These are phyloP conservation scores for Atractosteus spatula DNA, from an alignment of 2,113 vertebrate species.

Conservation along the genomic window DNA sequence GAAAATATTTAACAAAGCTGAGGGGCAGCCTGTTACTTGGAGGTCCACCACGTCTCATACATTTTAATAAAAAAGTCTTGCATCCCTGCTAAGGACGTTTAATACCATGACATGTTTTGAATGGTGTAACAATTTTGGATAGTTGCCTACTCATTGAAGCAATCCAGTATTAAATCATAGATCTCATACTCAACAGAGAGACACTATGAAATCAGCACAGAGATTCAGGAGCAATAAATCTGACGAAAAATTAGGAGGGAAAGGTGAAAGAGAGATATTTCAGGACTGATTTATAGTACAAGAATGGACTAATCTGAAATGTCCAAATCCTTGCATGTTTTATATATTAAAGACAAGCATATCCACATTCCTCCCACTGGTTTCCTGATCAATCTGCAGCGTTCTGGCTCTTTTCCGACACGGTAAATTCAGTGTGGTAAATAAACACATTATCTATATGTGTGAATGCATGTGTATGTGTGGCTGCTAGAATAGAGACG, in stretches of 20 bases:
- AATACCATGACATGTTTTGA: neutral
- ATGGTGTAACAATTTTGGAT: neutral
- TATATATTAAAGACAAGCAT: slow-evolving; percentile 41
- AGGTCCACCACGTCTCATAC: slow-evolving; percentile 26
- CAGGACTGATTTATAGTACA: slow-evolving; percentile 46
- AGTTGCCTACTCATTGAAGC: neutral
- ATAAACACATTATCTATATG: too few species aligned
- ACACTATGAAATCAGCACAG: slow-evolving; percentile 3
- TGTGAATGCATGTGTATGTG: too few species aligned
- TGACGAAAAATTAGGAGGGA: slow-evolving; percentile 34
- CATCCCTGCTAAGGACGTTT: neutral
- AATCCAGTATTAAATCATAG: slow-evolving; percentile 41
- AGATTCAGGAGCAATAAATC: slow-evolving; percentile 30
- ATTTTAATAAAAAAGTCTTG: slow-evolving; percentile 1
- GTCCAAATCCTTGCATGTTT: slow-evolving; percentile 3
- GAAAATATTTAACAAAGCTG: neutral
- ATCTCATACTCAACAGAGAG: neutral
- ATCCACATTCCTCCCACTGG: slow-evolving; percentile 47
- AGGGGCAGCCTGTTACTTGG: slow-evolving; percentile 5
- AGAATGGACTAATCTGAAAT: neutral
- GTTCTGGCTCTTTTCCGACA: slow-evolving; percentile 40
- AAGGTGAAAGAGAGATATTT: slow-evolving; percentile 41
- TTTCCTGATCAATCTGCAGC: slow-evolving; percentile 32
- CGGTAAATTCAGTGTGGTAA: slow-evolving; percentile 17
- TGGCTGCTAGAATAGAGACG: too few species aligned